Evolutionary conservation across 2,888 invertebrate genomes (phyloP).

Genomic region (Drosophila borealis): DNA sequence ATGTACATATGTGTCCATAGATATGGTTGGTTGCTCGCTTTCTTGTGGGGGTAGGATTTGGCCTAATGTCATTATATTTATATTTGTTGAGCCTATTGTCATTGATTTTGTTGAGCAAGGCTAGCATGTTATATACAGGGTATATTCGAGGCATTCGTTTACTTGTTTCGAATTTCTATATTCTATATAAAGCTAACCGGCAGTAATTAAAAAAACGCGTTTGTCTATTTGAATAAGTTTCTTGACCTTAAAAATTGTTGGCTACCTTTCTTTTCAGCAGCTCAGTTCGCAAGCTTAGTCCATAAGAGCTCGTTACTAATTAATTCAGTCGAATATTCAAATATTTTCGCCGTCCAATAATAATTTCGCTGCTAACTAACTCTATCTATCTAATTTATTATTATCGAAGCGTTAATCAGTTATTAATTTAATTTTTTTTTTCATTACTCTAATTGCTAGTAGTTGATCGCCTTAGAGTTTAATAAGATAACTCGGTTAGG

Average conservation of each 20-base stretch:
- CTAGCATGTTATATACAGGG: too few species aligned
- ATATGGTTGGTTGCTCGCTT: not conserved
- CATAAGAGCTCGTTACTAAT: not conserved
- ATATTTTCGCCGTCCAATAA: too few species aligned
- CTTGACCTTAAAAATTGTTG: not conserved
- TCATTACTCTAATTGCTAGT: too few species aligned
- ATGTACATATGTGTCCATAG: not conserved
- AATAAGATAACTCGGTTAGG: too few species aligned
- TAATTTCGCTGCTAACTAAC: too few species aligned
- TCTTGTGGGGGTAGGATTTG: not conserved
- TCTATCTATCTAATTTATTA: too few species aligned
- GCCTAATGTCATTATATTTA: not conserved
- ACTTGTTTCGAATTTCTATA: too few species aligned
- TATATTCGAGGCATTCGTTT: too few species aligned
- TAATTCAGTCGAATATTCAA: not conserved
- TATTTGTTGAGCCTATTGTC: not conserved
- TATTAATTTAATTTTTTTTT: too few species aligned
- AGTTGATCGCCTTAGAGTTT: too few species aligned
- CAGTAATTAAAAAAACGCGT: not conserved
- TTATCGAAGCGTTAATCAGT: too few species aligned
- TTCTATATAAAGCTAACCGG: not conserved
- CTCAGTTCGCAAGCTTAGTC: not conserved
- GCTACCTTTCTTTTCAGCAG: not conserved
- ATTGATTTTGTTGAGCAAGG: not conserved
- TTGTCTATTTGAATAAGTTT: not conserved